These are phyloP conservation scores for Ia io DNA, from an alignment of 2,113 vertebrate species.

Conservation along the genomic window DNA sequence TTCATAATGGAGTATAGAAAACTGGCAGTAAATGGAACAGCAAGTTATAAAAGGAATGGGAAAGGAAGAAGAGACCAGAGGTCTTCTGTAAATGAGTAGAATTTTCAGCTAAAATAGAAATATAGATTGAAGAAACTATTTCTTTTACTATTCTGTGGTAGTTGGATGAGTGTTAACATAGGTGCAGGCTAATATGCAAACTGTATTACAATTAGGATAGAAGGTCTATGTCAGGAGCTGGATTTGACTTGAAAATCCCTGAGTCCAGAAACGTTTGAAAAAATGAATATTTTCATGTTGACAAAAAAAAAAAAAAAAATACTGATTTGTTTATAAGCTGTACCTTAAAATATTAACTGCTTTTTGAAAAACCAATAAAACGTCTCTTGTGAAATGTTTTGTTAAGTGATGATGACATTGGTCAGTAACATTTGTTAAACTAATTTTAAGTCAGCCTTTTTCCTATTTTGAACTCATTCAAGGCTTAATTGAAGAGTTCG, in stretches of 20 bases:
- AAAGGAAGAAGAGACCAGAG: neutral
- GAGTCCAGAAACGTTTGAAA: neutral
- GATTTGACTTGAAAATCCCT: neutral
- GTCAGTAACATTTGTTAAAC: neutral
- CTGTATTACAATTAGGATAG: neutral
- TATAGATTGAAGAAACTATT: neutral
- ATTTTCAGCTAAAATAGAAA: neutral
- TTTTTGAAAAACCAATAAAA: constrained; percentile 64
- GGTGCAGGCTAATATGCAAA: neutral
- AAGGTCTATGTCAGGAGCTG: neutral
- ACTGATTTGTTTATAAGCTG: constrained; percentile 54
- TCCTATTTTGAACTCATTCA: neutral
- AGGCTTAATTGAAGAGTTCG: neutral
- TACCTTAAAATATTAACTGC: constrained; percentile 52
- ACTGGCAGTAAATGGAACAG: neutral
- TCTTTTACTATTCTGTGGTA: neutral
- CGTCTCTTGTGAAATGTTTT: constrained; percentile 31
- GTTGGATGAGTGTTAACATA: neutral
- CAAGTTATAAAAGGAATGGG: neutral
- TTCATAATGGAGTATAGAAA: neutral
- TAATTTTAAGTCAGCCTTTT: neutral
- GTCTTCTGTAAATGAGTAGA: neutral
- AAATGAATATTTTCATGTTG: constrained; percentile 45
- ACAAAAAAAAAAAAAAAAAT: constrained; percentile 40
- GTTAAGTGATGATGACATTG: constrained; percentile 4